Evolutionary conservation across 2,888 invertebrate genomes (phyloP).

Genomic region (Opisthograptis luteolata): DNA sequence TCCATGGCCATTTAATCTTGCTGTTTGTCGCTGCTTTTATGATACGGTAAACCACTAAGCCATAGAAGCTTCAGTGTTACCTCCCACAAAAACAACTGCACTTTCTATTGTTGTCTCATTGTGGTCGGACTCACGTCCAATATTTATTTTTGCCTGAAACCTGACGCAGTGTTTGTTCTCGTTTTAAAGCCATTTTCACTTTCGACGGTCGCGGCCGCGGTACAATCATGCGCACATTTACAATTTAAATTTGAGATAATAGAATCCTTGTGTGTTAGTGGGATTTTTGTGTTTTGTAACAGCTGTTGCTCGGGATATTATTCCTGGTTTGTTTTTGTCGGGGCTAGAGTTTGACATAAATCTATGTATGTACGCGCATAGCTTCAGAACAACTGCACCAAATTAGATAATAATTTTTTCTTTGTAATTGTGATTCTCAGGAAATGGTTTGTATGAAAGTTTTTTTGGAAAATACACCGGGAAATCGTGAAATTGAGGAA

Average conservation of each 20-base stretch:
- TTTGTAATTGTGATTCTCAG: no score
- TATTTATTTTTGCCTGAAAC: slow-evolving; percentile 74
- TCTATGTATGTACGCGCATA: no score
- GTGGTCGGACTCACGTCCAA: slow-evolving; percentile 54
- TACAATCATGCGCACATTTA: slow-evolving; percentile 51
- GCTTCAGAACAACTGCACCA: no score
- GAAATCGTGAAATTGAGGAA: no score
- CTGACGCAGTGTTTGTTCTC: slow-evolving; percentile 60
- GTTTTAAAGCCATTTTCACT: slow-evolving; percentile 81
- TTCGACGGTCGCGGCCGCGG: slow-evolving; percentile 51
- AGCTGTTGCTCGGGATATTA: slow-evolving; percentile 4
- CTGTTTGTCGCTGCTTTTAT: no score
- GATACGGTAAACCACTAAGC: no score
- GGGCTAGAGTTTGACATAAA: not conserved
- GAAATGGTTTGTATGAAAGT: no score
- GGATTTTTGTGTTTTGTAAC: slow-evolving; percentile 25
- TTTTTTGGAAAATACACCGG: no score
- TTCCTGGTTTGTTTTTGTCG: not conserved
- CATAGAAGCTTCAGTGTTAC: no score
- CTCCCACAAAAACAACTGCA: slow-evolving; percentile 14
- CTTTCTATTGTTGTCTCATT: slow-evolving; percentile 52
- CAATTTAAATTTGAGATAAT: slow-evolving; percentile 45
- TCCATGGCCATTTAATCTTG: no score
- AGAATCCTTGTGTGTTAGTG: slow-evolving; percentile 27
- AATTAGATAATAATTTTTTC: no score